Conservation (phyloP, 2,888 invertebrate genomes). For the Scaptomyza polygonia region DNA sequence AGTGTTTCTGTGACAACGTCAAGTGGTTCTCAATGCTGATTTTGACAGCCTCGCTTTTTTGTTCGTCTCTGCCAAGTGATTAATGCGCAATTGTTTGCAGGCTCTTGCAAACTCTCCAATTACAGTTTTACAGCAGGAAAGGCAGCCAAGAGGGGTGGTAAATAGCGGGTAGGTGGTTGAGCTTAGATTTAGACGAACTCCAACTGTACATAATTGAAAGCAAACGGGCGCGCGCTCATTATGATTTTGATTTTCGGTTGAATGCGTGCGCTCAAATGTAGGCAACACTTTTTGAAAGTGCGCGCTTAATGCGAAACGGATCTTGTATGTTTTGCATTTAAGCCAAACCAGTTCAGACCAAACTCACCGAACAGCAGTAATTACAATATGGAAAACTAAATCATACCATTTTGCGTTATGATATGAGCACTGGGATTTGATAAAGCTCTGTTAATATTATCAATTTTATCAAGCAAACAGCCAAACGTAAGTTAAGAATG, state of each 20-base stretch:
- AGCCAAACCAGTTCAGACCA: neutral
- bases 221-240: conserved; percentile 37
- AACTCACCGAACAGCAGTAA: neutral
- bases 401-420: neutral
- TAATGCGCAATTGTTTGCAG: conserved; percentile 74
- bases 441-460: no score
- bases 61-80: conserved; percentile 40
- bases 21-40: conserved; percentile 27
- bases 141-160: no score
- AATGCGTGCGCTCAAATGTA: conserved; percentile 34
- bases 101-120: conserved; percentile 59
- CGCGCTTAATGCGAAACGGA: neutral
- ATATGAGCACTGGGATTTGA: no score
- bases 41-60: conserved; percentile 27
- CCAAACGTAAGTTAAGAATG: no score
- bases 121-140: no score
- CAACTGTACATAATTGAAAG: conserved; percentile 51
- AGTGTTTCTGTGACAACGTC: conserved; percentile 21
- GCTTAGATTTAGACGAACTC: conserved; percentile 8
- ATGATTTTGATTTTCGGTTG: conserved; percentile 42
- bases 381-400: neutral
- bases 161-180: no score
- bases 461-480: no score
- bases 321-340: no score
- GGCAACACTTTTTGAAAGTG: conserved; percentile 44